Conservation (phyloP, 2,888 invertebrate genomes). For the Sesia apiformis region DNA sequence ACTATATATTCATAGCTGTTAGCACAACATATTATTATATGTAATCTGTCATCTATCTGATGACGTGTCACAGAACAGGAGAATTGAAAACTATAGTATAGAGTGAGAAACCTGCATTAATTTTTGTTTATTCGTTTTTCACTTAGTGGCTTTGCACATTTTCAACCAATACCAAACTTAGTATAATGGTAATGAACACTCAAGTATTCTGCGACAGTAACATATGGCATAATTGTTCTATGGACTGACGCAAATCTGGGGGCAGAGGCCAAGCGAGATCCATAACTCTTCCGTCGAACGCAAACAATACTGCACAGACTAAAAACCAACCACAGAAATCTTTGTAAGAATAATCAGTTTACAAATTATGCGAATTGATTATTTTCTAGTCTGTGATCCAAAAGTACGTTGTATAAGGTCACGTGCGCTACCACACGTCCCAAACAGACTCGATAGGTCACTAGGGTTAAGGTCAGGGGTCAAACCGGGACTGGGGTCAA, state of each 20-base stretch:
- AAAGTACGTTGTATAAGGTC: conserved; percentile 26
- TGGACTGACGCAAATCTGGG: conserved; percentile 57
- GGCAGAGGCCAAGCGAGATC: conserved; percentile 53
- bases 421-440: conserved; percentile 41
- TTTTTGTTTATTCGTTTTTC: too few species aligned
- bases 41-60: too few species aligned
- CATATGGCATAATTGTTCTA: conserved; percentile 57
- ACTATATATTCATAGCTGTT: not conserved
- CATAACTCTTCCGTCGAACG: conserved; percentile 46
- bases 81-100: too few species aligned
- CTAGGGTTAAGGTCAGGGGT: conserved; percentile 38
- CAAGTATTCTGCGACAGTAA: conserved; percentile 32
- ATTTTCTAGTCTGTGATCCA: conserved; percentile 3
- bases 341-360: conserved; percentile 11
- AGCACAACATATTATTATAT: too few species aligned
- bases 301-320: conserved; percentile 30
- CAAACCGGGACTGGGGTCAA: conserved; percentile 45
- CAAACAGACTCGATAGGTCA: conserved; percentile 49
- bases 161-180: too few species aligned
- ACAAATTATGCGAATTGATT: not conserved
- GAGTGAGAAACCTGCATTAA: too few species aligned
- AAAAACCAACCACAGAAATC: conserved; percentile 3
- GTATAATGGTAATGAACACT: conserved; percentile 36
- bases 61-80: too few species aligned
- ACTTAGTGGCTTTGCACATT: too few species aligned